Evolutionary conservation across 2,888 invertebrate genomes (phyloP), one percentile per base, ranked within the genome.

Genomic region (Sericinus montela): DNA sequence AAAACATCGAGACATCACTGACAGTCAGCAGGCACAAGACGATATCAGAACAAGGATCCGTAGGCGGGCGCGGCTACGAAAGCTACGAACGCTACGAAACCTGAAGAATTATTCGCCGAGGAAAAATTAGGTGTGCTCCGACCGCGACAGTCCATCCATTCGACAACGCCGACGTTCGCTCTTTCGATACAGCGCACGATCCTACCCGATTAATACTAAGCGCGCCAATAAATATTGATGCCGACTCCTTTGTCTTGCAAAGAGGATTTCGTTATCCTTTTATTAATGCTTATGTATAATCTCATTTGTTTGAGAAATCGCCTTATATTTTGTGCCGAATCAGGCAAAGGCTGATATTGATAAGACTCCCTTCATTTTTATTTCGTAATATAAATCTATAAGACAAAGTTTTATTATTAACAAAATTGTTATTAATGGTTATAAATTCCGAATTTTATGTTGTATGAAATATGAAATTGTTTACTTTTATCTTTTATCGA

Each of bases 151-250:
- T 80, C 72, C 73, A 86, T 86, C 79, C 71, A 79, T 85, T 72
- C 70, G 57, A 56, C 55, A 69, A 63, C 69, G 67, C 64, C 62
- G 62, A 61, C 65, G 58, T 68, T 67, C 66, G 63, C 60, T 66
- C 68, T 69, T 68, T 73, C 78, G 78, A 83, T 83, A 83, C 68
- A 71, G 66, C 69, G 71, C 75, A 73, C 78, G 76, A 81, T 80
- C 79, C 72, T 58, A 67, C 70, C 73, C 84, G 87, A 88, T 88
- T 88, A 88, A 85, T 87, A 84, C 80, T 83, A 86, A 87, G 86
- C 79, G 80, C 80, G 72, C 80, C 85, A 81, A 88, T 88, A 87
- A 87, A 88, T 88, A 87, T 83, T 78, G 84, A 82, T 78, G 77
- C 80, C 69, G 68, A 77, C 79, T 85, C 75, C 85, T 86, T 86